These are phyloP conservation scores for sheep (Ovis aries) DNA, from an alignment of 2,113 vertebrate species.

Conservation along the genomic window DNA sequence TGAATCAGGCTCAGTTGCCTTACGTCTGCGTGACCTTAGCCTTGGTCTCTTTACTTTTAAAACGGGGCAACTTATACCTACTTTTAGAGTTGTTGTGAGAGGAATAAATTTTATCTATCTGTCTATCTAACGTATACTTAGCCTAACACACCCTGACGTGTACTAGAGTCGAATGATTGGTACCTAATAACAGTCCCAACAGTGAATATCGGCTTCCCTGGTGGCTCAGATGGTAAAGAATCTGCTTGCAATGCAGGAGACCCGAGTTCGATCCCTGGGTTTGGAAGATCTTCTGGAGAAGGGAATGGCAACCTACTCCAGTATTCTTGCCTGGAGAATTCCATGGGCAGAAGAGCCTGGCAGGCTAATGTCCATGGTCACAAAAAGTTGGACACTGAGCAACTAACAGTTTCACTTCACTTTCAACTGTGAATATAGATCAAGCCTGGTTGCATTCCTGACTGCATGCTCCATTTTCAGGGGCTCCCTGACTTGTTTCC, in stretches of 20 bases:
- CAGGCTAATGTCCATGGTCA: neutral
- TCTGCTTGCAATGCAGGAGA: neutral
- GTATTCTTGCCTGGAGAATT: neutral
- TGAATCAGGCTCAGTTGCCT: neutral
- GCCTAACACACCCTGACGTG: neutral
- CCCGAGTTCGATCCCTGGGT: neutral
- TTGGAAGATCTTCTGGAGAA: neutral
- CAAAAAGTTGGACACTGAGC: neutral
- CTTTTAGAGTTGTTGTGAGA: neutral
- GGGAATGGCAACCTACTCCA: neutral
- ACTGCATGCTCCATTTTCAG: neutral
- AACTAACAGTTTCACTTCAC: neutral
- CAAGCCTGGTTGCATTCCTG: neutral
- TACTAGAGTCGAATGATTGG: neutral
- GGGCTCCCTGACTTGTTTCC: neutral
- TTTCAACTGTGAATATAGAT: neutral
- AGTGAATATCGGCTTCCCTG: neutral
- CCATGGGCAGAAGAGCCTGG: neutral
- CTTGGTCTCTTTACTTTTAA: neutral
- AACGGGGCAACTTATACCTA: neutral
- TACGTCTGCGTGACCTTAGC: neutral
- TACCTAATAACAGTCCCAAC: neutral
- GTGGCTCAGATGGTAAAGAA: neutral
- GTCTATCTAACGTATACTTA: neutral
- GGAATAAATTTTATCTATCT: neutral